Conservation (phyloP, 2,113 vertebrate genomes). For the Scomber japonicus region DNA sequence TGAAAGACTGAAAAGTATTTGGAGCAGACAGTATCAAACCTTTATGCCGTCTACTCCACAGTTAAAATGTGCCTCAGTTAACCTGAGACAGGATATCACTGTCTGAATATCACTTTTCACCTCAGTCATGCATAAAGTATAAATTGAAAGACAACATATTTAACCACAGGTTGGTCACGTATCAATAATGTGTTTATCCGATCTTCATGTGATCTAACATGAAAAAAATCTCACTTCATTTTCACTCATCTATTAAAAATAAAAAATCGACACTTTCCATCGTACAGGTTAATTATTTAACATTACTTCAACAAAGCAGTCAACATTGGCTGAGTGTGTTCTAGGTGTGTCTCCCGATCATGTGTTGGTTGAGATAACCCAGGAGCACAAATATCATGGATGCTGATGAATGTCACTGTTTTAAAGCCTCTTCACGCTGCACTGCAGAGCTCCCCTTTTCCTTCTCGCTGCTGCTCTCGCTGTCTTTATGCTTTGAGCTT, state of each 20-base stretch:
- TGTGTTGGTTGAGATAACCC: conserved; percentile 7
- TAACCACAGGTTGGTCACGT: not conserved
- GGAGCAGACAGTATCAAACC: conserved; percentile 54
- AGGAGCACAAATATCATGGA: not conserved
- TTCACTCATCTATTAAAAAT: not conserved
- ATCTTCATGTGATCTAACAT: not conserved
- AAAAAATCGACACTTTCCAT: not conserved
- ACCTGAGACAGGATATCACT: not conserved
- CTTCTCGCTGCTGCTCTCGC: not conserved
- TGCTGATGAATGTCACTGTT: conserved; percentile 29
- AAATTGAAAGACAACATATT: not conserved
- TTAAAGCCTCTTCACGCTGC: conserved; percentile 16
- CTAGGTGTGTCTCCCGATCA: conserved; percentile 12
- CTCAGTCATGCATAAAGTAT: not conserved
- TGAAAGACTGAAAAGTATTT: conserved; percentile 71
- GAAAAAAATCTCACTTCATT: not conserved
- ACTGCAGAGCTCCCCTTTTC: conserved; percentile 5
- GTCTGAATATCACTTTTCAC: conserved; percentile 19
- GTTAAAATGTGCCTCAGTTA: conserved; percentile 35
- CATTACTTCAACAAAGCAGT: not conserved
- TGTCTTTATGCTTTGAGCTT: conserved; percentile 14
- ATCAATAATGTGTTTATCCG: not conserved
- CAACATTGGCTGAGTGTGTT: not conserved
- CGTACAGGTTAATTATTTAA: not conserved
- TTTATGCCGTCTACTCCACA: conserved; percentile 24